Evolutionary conservation across 2,113 vertebrate species (phyloP), one percentile per base, ranked within the genome.

Genomic region (Ctenomys sociabilis): DNA sequence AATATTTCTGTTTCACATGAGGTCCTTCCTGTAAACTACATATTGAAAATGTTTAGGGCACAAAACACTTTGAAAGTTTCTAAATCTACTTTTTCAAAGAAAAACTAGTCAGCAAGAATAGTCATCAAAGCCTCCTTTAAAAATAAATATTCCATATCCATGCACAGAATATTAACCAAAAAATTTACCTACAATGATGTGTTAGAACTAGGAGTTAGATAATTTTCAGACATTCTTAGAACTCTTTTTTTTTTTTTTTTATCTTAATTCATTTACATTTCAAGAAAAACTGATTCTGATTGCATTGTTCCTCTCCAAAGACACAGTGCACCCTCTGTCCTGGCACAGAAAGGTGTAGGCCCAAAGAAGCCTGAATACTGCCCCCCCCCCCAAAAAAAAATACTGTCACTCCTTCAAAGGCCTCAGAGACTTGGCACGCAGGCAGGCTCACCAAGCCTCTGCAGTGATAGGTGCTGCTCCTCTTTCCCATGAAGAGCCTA

Each of bases 181-280:
- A 66, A 85, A 35, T 87, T n/a, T 57, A 72, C 52, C 52, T 43
- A 72, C 72, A 3, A 49, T 32, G 22, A 59, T 37, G 21, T 52
- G 21, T 90, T 90, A 77, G 32, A 95, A 84, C 54, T 86, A 90
- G 45, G 26, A 14, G 17, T 54, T 86, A 30, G 11, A 1, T 82
- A 37, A 26, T 52, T 94, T 94, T 73, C 75, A 94, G 57, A 88
- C 63, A 75, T 70, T 52, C 11, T 16, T 1, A 37, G 19, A 19
- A 68, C 32, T 49, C 54, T 75, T 63, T 26, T 37, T 30, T 22
- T 49, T 49, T 49, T 49, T 49, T 49, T 49, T 49, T 49, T 10
- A 37, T 95, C 94, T 88, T 82, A 90, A 78, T 61, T 72, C 8
- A 45, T 75, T 73, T 54, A 64, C 16, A 93, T 83, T 77, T 96